Evolutionary conservation across 1,140 invertebrate genomes (phyloP).

Genomic region (Drosophila pectinifera): DNA sequence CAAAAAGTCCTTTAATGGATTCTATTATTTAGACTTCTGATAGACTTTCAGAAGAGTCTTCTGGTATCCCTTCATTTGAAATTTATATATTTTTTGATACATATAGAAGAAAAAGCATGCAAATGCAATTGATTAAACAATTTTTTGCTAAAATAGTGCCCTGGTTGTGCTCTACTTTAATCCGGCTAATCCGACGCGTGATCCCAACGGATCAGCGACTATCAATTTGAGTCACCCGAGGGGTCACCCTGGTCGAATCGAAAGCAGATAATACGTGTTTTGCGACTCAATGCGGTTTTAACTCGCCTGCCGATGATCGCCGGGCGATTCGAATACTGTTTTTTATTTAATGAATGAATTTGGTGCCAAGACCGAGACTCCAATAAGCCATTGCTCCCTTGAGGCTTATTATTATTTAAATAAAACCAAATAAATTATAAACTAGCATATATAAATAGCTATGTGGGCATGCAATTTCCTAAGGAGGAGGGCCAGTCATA

Average conservation of each 20-base stretch:
- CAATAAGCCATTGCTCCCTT: not conserved
- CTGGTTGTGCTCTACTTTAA: slow-evolving; percentile 62
- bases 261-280: slow-evolving; percentile 48
- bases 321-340: not conserved
- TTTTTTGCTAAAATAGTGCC: too few species aligned
- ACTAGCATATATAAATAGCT: not conserved
- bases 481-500: not conserved
- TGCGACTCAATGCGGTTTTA: slow-evolving; percentile 25
- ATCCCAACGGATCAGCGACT: slow-evolving; percentile 38
- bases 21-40: too few species aligned
- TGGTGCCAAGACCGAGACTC: too few species aligned
- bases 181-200: slow-evolving; percentile 34
- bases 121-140: too few species aligned
- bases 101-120: too few species aligned
- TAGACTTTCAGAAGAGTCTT: too few species aligned
- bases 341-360: not conserved
- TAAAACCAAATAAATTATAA: slow-evolving; percentile 7
- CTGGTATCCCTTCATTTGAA: too few species aligned
- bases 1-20: too few species aligned
- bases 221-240: slow-evolving; percentile 41
- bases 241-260: not conserved
- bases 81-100: too few species aligned
- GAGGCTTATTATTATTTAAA: not conserved
- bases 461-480: not conserved
- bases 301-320: not conserved